phyloP scores from a whole-genome alignment of 53 echinoderm and acorn worm genomes.

The Temnopleurus reevesii region DNA sequence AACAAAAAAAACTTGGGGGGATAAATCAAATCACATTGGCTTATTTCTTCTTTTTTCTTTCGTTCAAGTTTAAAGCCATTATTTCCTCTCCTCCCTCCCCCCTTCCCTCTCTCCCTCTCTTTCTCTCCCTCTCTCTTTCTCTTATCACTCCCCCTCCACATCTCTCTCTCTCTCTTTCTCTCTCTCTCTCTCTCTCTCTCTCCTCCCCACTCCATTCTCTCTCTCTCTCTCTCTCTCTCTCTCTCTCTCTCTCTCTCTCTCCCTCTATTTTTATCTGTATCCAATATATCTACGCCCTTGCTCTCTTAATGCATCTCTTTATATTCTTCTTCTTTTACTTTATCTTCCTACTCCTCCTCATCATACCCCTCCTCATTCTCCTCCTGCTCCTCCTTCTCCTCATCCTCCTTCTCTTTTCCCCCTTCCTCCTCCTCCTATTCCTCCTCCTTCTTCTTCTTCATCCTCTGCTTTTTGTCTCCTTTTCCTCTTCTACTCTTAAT shows the following conservation, averaged over 20 bases:
- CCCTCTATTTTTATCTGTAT: neutral
- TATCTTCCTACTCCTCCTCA: neutral
- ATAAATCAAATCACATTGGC: neutral
- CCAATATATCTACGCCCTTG: neutral
- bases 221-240: slow-evolving; percentile 15
- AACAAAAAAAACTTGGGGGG: neutral
- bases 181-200: no score
- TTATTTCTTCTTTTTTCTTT: neutral
- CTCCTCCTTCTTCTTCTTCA: no score
- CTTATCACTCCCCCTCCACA: no score
- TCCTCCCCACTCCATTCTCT: no score
- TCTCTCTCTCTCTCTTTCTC: no score
- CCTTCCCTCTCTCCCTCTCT: neutral
- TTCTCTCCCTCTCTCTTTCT: no score
- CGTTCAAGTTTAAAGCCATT: neutral
- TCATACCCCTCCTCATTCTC: neutral
- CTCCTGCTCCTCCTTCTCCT: neutral
- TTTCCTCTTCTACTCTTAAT: no score
- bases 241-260: neutral
- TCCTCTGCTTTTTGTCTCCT: no score
- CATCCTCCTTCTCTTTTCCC: no score
- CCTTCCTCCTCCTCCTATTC: no score
- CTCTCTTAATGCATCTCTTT: neutral
- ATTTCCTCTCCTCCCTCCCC: neutral
- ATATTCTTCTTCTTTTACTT: neutral